phyloP scores from a whole-genome alignment of 2,113 vertebrate species.

The Psammodynastes pulverulentus region DNA sequence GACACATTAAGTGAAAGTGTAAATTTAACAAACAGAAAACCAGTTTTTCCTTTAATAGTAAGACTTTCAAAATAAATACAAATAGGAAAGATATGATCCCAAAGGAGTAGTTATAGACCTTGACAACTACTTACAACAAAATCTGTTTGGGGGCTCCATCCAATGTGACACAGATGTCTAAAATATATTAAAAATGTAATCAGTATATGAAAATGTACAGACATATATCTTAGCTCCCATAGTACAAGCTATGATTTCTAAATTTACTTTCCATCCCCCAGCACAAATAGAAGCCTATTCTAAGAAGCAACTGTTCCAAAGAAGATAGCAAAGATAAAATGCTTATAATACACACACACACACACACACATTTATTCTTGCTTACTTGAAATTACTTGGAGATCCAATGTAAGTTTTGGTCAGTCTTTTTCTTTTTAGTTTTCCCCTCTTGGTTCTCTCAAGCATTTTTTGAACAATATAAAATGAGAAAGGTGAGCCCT shows the following conservation, averaged over 20 bases:
- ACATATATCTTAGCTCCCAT: neutral
- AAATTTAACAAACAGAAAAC: neutral
- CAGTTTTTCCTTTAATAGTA: neutral
- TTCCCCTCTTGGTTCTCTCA: conserved; percentile 8
- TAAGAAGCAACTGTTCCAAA: neutral
- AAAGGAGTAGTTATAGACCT: neutral
- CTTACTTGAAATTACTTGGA: conserved; percentile 40
- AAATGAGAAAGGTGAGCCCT: neutral
- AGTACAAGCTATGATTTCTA: neutral
- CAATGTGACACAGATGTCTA: conserved; percentile 49
- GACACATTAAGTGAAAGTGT: neutral
- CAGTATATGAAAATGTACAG: neutral
- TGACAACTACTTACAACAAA: conserved; percentile 40
- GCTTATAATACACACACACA: neutral
- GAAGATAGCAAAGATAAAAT: neutral
- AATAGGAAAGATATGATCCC: neutral
- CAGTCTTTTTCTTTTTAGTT: conserved; percentile 6
- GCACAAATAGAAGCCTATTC: neutral
- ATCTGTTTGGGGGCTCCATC: conserved; percentile 27
- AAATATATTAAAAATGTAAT: neutral
- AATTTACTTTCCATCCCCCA: neutral
- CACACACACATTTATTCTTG: neutral
- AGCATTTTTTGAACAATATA: neutral
- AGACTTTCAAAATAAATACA: neutral
- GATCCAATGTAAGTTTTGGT: conserved; percentile 31